Base-by-base conservation (phyloP, 2,888 invertebrate genomes). In the Rugalucina vietnamica region DNA sequence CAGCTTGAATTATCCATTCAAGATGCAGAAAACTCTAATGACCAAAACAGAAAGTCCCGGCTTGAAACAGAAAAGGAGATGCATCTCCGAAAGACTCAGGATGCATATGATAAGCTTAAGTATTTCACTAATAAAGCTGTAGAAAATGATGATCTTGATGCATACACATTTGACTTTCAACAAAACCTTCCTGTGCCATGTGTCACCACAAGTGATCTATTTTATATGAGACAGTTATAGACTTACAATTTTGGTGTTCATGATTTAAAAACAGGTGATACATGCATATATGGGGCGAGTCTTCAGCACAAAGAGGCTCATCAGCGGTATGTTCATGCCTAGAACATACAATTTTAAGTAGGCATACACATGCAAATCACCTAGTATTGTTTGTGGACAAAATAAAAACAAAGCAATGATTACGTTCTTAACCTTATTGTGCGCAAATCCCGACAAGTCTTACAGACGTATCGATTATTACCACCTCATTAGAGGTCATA, bases 161-260 rank as follows among this genome's bases (percentile, higher is more conserved):
- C 74, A 10, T 70, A 79, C 32, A 79, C 82, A 34, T 79, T 79
- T 72, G 82, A 82, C 71, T 79, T 82, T 29, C 75, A 82, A 27
- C 76, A 79, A 60, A 83, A 83, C 69, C 72, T 83, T 18, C 74
- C 76, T 18, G 49, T 74, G 21, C 83, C 83, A 57, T 43, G 43
- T 43, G 32, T 83, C 34, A 69, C 73, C 24, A 69, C 74, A 10
- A n/a, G n/a, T n/a, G n/a, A n/a, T n/a, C n/a, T n/a, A n/a, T n/a
- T n/a, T n/a, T n/a, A 81, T 77, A 37, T 76, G n/a, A 76, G 81
- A 50, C 36, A 27, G 50, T 72, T 81, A 27, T 81, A 77, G 81
- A 81, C 81, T 4, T 81, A 77, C 65, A 82, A 82, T 72, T 76
- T 78, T 60, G 77, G 78, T 71, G 65, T 82, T 54, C 82, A 82